Percentiles rank a stretch among this genome's conserved stretches.
These are phyloP conservation scores for Fundulus diaphanus DNA, from an alignment of 2,797 vertebrate species.

Conservation along the genomic window DNA sequence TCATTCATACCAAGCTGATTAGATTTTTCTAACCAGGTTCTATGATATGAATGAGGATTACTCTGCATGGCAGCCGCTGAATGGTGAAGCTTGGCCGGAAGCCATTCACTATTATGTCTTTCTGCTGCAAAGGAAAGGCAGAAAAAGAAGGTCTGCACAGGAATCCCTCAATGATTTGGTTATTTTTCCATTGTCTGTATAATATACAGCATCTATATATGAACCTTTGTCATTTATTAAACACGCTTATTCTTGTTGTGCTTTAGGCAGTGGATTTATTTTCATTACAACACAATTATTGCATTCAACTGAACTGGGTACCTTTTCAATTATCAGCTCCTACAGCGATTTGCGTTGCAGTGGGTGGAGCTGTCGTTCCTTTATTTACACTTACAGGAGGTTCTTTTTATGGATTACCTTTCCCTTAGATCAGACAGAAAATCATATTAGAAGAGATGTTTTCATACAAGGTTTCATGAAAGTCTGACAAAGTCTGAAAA, in stretches of 20 bases:
- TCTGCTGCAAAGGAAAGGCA: conserved; percentile 33
- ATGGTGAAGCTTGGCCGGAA: conserved; percentile 40
- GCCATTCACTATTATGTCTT: conserved; percentile 39
- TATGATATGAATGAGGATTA: conserved; percentile 62
- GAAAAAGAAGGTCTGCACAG: conserved; percentile 33
- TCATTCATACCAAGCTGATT: conserved; percentile 39
- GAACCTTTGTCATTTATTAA: background rate
- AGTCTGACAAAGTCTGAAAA: too few species aligned
- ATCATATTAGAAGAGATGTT: too few species aligned
- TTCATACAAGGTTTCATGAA: too few species aligned
- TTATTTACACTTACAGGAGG: too few species aligned
- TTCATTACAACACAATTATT: too few species aligned
- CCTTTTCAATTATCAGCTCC: too few species aligned
- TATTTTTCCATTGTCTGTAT: conserved; percentile 56
- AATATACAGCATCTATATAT: background rate
- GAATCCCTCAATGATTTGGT: conserved; percentile 52
- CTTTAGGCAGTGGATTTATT: too few species aligned
- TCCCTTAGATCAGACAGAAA: too few species aligned
- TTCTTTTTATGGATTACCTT: too few species aligned
- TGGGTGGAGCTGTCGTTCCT: too few species aligned
- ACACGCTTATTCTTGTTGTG: background rate
- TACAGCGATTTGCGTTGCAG: too few species aligned
- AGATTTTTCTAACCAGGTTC: conserved; percentile 40
- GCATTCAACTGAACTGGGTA: too few species aligned
- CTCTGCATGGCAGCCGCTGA: conserved; percentile 63